phyloP scores from a whole-genome alignment of 1,140 invertebrate species.

The Ceratina japonica region DNA sequence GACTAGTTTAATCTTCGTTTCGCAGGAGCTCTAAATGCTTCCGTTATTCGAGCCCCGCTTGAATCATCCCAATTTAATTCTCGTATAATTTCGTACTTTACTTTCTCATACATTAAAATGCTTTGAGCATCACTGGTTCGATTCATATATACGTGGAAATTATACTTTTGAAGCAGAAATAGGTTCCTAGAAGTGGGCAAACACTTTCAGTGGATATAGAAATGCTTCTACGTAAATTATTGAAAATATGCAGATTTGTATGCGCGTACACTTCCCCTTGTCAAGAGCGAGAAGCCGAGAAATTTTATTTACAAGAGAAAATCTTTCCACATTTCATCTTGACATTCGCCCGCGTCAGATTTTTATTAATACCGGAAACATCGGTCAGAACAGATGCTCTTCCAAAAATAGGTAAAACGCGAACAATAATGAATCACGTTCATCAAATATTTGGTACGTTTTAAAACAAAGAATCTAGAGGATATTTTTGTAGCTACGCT shows the following conservation, averaged over 20 bases:
- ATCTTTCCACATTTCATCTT: slow-evolving; percentile 1
- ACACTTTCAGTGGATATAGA: neutral
- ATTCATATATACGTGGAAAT: neutral
- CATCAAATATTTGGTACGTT: neutral
- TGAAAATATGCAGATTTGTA: slow-evolving; percentile 37
- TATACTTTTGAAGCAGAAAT: neutral
- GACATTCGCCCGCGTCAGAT: neutral
- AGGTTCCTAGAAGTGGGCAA: neutral
- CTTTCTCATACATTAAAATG: too few relatives aligned
- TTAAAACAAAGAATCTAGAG: neutral
- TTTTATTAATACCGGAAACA: neutral
- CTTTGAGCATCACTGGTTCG: neutral
- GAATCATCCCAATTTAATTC: slow-evolving; percentile 15
- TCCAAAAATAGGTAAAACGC: neutral
- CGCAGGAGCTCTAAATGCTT: neutral
- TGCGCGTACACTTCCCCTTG: slow-evolving; percentile 23
- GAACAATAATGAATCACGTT: neutral
- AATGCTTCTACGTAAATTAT: neutral
- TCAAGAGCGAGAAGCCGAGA: slow-evolving; percentile 24
- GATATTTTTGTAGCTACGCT: neutral
- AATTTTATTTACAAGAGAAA: slow-evolving; percentile 5
- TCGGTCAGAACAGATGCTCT: neutral
- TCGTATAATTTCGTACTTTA: neutral
- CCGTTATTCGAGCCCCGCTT: neutral
- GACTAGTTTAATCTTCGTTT: slow-evolving; percentile 8